phyloP scores from a whole-genome alignment of 2,888 invertebrate species.

The Rambutsinella grinnellia region DNA sequence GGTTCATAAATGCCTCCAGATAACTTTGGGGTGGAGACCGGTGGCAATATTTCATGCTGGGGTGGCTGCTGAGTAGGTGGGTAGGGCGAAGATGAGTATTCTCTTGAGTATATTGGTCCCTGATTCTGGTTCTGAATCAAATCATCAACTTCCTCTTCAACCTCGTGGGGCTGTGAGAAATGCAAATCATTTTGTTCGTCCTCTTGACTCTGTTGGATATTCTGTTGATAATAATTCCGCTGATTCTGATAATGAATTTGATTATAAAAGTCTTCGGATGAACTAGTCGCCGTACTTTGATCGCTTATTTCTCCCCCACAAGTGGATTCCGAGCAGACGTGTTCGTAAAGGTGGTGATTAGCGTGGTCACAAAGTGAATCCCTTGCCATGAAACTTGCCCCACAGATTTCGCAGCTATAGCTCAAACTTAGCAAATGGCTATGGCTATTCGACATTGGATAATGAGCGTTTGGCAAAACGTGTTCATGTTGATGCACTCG shows the following conservation, averaged over 20 bases:
- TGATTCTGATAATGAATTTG: constrained; percentile 2
- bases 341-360: constrained; percentile 46
- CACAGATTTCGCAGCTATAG: constrained; percentile 49
- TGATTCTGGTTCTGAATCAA: no score
- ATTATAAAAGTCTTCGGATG: constrained; percentile 37
- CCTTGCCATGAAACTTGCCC: constrained; percentile 43
- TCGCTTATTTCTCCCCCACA: constrained; percentile 37
- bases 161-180: constrained; percentile 9
- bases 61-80: neutral
- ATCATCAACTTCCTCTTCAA: constrained; percentile 35
- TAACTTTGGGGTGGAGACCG: constrained; percentile 38
- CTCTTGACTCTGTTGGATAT: neutral
- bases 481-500: constrained; percentile 52
- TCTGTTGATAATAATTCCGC: neutral
- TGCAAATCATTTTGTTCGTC: no score
- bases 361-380: constrained; percentile 48
- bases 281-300: constrained; percentile 27
- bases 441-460: constrained; percentile 34
- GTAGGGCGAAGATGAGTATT: constrained; percentile 39
- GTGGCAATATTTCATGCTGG: constrained; percentile 29
- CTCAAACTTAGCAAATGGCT: constrained; percentile 40
- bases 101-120: constrained; percentile 41
- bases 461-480: constrained; percentile 52
- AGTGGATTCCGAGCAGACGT: constrained; percentile 39
- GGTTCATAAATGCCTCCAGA: constrained; percentile 33